Evolutionary conservation across 1,140 invertebrate species (phyloP), one percentile per base, ranked within the genome.

Genomic region (Hycleus phaleratus): DNA sequence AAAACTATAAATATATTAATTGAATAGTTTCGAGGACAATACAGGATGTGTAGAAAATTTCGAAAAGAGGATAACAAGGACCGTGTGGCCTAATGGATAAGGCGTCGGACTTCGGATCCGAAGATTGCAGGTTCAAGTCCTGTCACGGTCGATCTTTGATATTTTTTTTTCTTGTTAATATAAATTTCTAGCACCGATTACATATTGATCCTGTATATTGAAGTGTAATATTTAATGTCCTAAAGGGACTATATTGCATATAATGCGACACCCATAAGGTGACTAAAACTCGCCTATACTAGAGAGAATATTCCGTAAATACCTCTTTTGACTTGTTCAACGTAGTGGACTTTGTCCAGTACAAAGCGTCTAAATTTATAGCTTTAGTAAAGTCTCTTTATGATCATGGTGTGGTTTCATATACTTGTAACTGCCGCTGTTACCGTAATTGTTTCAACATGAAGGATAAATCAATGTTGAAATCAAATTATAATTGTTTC

Each of bases 21-120:
- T 5, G 32, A 7, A 3, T 32, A 32, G 7, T 32, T 32, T 1
- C 32, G 32, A 32, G 18, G 18, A 18, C 2, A 18, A 18, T 18
- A 18, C 18, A 18, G 18, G 18, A 32, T 32, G 32, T 32, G 32
- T 32, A 7, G 4, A 32, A 32, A 32, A 32, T 4, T 32, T 32
- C 3, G 4, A 9, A 2, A 9, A 3, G 4, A 11, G 5, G 4
- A 42, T n/a, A 8, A 26, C 38, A 55, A 55, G 26, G 71, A 73
- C 71, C 71, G 71, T 73, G 71, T 73, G 71, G 71, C 83, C 82
- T 85, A 86, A 85, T 83, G 84, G 84, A 86, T 85, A 86, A 86
- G 83, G 84, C 84, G 83, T 85, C 83, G 82, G 84, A 86, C 84
- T 86, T 86, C 84, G 83, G 79, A 86, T 86, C 84, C 83, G 83